Percentiles rank a stretch among this genome's conserved stretches.
Evolutionary conservation across 1,140 invertebrate species (phyloP).

Genomic region (Drosophila varians): DNA sequence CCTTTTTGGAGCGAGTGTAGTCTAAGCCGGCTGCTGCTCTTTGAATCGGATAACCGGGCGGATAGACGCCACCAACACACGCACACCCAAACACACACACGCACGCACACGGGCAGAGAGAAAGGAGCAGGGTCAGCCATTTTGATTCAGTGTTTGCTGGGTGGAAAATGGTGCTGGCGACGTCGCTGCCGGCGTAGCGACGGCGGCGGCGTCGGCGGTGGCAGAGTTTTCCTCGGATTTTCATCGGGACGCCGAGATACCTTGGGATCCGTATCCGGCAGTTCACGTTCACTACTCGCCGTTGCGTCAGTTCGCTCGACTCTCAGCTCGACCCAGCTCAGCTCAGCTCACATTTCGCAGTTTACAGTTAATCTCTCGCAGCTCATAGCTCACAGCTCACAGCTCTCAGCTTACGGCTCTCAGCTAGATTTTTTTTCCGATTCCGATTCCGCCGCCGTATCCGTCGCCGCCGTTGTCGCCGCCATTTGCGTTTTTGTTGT

Average conservation of each 20-base stretch:
- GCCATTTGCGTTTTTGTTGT: conserved; percentile 49
- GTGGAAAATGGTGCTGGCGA: conserved; percentile 35
- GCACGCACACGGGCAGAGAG: background rate
- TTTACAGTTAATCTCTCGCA: background rate
- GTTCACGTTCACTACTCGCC: conserved; percentile 79
- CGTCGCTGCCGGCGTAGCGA: background rate
- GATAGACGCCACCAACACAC: conserved; percentile 56
- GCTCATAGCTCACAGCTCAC: conserved; percentile 17
- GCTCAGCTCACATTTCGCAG: conserved; percentile 5
- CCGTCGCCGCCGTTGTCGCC: conserved; percentile 17
- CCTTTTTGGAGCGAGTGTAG: conserved; percentile 35
- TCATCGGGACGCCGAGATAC: conserved; percentile 64
- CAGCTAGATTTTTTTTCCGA: conserved; percentile 3
- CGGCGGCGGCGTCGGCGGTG: conserved; percentile 5
- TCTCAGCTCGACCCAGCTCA: too few species aligned
- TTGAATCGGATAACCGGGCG: conserved; percentile 32
- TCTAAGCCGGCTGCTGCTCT: conserved; percentile 37
- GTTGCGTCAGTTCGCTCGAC: conserved; percentile 76
- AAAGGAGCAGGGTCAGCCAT: conserved; percentile 46
- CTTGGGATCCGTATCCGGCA: conserved; percentile 56
- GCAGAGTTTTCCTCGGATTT: conserved; percentile 69
- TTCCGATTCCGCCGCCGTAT: background rate
- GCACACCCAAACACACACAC: conserved; percentile 18
- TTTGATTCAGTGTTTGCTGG: conserved; percentile 60
- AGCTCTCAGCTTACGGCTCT: conserved; percentile 11